Base-by-base conservation (phyloP, 1,140 invertebrate species). In the Sycophila sp. region DNA sequence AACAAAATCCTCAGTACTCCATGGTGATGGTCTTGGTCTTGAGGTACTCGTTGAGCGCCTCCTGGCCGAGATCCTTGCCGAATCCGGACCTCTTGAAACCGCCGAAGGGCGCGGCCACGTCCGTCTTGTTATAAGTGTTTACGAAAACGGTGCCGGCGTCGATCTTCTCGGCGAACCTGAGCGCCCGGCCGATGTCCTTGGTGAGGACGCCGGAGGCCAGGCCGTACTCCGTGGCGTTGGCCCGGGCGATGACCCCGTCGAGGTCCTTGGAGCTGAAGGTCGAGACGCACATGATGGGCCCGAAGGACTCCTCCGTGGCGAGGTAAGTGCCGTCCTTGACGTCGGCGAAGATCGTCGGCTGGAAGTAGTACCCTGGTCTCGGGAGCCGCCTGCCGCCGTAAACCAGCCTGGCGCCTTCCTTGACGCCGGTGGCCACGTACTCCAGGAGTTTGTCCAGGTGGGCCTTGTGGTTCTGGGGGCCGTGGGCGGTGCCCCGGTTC, bases 71-170 rank as follows among this genome's bases (percentile, higher is more conserved):
- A 86, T 99, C 97, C 84, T 98, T 99, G 36, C 97, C 97, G 81
- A 98, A 98, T 36, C 97, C 97, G 56, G 94, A 97, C 85, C 97
- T 94, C 83, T 99, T 99, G 85, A 97, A 98, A 2, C 97, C 97
- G n/a, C 97, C 97, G 80, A 98, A 98, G 0, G 97, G 97, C 62
- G 97, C 96, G 0, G 96, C 97, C 0, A 98, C 97, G 81, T 98
- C 97, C 0, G 97, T 98, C 87, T 98, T 98, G 83, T 98, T 98
- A 84, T 99, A 98, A 0, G 95, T 96, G 81, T 98, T 98, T 4
- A 98, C 87, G 80, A 98, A 99, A 5, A 98, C 96, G 0, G 97
- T 98, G 13, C 97, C 97, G 38, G 97, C 96, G 24, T 98, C 91
- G 7, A 98, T 91, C 69, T 90, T 91, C 76, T 98, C 96, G 0